Evolutionary conservation across 2,113 vertebrate genomes (phyloP), one percentile per base, ranked within the genome.

Genomic region (Poecile atricapillus): DNA sequence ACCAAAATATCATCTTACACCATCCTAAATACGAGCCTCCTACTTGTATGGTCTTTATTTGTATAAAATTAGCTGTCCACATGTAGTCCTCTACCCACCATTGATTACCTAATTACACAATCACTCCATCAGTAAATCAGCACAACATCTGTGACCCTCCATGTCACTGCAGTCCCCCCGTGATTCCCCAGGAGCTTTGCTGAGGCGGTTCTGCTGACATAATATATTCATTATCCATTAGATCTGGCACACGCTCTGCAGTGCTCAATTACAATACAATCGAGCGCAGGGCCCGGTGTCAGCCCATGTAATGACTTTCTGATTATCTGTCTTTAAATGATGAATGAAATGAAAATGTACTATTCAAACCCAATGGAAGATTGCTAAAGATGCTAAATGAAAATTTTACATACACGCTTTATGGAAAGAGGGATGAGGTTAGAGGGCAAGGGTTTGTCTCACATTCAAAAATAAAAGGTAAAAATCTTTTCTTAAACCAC

Each of bases 251-350:
- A 96, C 67, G 93, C 96, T 97, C 94, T 89, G 97, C 96, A 89
- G 95, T 98, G 98, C 98, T 99, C 99, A 99, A 99, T 99, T 99
- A 99, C 98, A 97, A 96, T 95, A 98, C 98, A 98, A 98, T 98
- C 98, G 96, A 98, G 97, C 88, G 31, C 93, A 73, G 97, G 97
- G 98, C 98, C 98, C 97, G 96, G 98, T 98, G 98, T 98, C 97
- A 98, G 99, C 98, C 98, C 95, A 97, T 98, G 98, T 99, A 99
- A 99, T 99, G 99, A 99, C 99, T 98, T 99, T 99, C 98, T 99
- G 99, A 99, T 99, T 99, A 99, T 99, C 99, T 99, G 98, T 98
- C 98, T 98, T 99, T 98, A 99, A 99, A 99, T 99, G 99, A 99
- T 99, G 98, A 99, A 99, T 99, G 98, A 99, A 99, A 99, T 98